A percentile compares a stretch with the other conserved stretches of the same genome.
These are phyloP conservation scores for Galbula dea DNA, from an alignment of 2,113 vertebrate species.

Conservation along the genomic window DNA sequence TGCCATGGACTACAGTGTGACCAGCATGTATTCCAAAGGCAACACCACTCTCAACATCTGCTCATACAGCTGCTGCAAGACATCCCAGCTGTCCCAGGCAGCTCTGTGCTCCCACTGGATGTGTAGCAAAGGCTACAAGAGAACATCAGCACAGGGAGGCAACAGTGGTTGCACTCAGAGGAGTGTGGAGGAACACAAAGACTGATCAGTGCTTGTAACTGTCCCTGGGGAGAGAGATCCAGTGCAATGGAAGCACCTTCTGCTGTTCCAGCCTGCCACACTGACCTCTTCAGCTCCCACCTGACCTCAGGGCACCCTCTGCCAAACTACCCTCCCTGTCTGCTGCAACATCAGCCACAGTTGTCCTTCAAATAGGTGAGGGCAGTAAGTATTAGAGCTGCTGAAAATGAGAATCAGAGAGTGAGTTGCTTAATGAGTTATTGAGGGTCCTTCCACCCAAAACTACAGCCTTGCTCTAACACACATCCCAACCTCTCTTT, in stretches of 20 bases:
- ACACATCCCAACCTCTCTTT: neutral
- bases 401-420: neutral
- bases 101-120: neutral
- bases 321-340: neutral
- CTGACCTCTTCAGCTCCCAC: neutral
- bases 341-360: neutral
- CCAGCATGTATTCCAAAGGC: neutral
- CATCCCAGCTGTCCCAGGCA: neutral
- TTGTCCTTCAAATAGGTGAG: slow-evolving; percentile 31
- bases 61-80: neutral
- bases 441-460: neutral
- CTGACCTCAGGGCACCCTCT: neutral
- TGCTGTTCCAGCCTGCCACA: neutral
- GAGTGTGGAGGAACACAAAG: neutral
- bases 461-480: neutral
- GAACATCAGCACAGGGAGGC: neutral
- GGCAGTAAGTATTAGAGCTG: neutral
- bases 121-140: neutral
- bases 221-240: neutral
- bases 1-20: rapidly evolving
- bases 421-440: slow-evolving; percentile 29
- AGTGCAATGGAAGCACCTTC: neutral
- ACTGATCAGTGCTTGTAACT: neutral
- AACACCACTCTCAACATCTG: neutral
- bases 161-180: neutral